These are phyloP conservation scores for Melieria picta DNA, from an alignment of 2,888 invertebrate species.

Conservation along the genomic window DNA sequence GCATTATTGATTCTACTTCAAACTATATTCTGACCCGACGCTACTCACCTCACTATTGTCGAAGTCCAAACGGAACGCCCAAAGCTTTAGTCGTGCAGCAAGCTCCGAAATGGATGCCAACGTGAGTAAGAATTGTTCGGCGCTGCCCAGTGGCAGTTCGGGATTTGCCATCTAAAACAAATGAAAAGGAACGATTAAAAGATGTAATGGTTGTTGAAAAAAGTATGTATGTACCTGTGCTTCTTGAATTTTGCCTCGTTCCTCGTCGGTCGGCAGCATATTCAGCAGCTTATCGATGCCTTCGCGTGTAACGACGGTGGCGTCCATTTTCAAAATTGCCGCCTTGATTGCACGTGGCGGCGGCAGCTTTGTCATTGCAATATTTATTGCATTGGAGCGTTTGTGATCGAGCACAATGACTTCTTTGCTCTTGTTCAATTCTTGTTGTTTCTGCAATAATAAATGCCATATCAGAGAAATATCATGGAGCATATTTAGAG, in stretches of 20 bases:
- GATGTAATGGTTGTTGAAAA: neutral
- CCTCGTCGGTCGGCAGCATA: slow-evolving; percentile 98
- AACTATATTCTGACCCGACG: neutral
- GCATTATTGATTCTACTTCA: neutral
- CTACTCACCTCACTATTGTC: slow-evolving; percentile 87
- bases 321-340: slow-evolving; percentile 99
- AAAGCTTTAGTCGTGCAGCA: slow-evolving; percentile 90
- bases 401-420: slow-evolving; percentile 96
- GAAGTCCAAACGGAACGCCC: slow-evolving; percentile 99
- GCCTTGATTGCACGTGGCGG: slow-evolving; percentile 97
- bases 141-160: slow-evolving; percentile 77
- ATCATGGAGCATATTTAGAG: too few relatives aligned
- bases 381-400: slow-evolving; percentile 98
- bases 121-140: slow-evolving; percentile 98
- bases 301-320: slow-evolving; percentile 96
- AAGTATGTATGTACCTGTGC: slow-evolving; percentile 73
- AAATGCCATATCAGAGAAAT: neutral
- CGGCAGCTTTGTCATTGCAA: slow-evolving; percentile 98
- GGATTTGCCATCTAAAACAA: slow-evolving; percentile 60
- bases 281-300: slow-evolving; percentile 97
- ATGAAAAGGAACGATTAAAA: neutral
- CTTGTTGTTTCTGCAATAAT: slow-evolving; percentile 78
- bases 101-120: slow-evolving; percentile 95
- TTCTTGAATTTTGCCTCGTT: slow-evolving; percentile 94
- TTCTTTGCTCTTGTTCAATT: slow-evolving; percentile 87